Evolutionary conservation across 1,140 invertebrate species (phyloP).

Genomic region (Gerris buenoi): DNA sequence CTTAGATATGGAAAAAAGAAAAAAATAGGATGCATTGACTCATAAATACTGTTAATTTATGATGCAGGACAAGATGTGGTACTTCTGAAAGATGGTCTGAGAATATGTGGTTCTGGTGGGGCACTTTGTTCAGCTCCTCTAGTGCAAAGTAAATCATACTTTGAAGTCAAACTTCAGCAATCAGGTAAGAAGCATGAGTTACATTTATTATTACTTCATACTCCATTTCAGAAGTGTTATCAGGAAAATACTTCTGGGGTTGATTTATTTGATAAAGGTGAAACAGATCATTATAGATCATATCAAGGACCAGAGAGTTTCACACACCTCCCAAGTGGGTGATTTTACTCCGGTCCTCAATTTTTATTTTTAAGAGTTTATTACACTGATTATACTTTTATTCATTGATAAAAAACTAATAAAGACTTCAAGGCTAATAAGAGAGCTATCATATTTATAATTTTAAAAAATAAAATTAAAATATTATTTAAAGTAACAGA

Average conservation of each 20-base stretch:
- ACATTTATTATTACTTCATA: not conserved
- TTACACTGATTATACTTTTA: no score
- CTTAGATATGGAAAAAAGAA: no score
- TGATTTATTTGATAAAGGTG: not conserved
- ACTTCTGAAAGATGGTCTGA: conserved; percentile 85
- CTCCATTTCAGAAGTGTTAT: not conserved
- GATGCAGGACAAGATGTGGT: conserved; percentile 88
- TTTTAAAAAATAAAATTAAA: no score
- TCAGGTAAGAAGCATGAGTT: conserved; percentile 44
- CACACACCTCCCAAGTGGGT: not conserved
- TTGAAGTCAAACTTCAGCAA: conserved; percentile 96
- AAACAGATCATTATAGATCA: not conserved
- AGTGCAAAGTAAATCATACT: conserved; percentile 96
- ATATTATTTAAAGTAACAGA: no score
- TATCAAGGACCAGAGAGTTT: not conserved
- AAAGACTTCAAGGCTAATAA: no score
- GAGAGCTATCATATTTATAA: no score
- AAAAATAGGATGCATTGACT: no score
- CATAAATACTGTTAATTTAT: no score
- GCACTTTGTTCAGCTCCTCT: conserved; percentile 82
- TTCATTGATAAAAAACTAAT: no score
- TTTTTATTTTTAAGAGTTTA: not conserved
- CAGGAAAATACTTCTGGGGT: not conserved
- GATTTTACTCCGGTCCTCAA: not conserved
- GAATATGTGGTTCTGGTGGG: conserved; percentile 90